Conservation (phyloP, 2,888 invertebrate species). For the Erebia aethiops region DNA sequence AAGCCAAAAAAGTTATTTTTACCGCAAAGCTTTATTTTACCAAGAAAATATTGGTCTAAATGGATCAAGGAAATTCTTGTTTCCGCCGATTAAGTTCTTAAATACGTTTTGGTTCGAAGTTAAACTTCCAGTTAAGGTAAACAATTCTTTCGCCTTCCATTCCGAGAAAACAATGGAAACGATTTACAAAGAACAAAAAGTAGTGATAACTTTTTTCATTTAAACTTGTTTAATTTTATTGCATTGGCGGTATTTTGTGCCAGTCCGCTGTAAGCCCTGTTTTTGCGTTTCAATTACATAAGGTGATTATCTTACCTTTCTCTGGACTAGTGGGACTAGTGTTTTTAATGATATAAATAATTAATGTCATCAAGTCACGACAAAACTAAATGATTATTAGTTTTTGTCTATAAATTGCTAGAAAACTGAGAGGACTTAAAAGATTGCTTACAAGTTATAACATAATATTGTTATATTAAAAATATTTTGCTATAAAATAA, state of each 20-base stretch:
- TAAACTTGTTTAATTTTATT: conserved; percentile 8
- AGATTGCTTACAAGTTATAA: too few relatives aligned
- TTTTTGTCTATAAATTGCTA: too few relatives aligned
- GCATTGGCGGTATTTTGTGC: conserved; percentile 7
- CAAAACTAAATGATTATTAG: too few relatives aligned
- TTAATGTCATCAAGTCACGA: too few relatives aligned
- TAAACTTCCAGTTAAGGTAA: conserved; percentile 27
- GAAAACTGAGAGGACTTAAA: too few relatives aligned
- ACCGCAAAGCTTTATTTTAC: not conserved
- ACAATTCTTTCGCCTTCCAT: conserved; percentile 27
- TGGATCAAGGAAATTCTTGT: not conserved
- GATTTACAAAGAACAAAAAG: conserved; percentile 22
- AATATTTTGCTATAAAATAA: too few relatives aligned
- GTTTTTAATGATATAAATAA: too few relatives aligned
- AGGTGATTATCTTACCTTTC: not conserved
- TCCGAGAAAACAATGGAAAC: conserved; percentile 31
- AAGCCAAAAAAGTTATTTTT: not conserved
- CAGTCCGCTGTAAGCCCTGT: not conserved
- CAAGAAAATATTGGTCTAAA: not conserved
- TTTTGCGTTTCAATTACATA: conserved; percentile 13
- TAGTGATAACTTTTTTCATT: conserved; percentile 18
- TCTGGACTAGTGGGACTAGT: not conserved
- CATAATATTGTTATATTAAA: too few relatives aligned
- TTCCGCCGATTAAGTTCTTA: conserved; percentile 14
- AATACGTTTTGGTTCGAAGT: conserved; percentile 16